A percentile compares a stretch with the other conserved stretches of the same genome.
Conservation (phyloP, 2,888 invertebrate species). For the Heteromurus nitidus region DNA sequence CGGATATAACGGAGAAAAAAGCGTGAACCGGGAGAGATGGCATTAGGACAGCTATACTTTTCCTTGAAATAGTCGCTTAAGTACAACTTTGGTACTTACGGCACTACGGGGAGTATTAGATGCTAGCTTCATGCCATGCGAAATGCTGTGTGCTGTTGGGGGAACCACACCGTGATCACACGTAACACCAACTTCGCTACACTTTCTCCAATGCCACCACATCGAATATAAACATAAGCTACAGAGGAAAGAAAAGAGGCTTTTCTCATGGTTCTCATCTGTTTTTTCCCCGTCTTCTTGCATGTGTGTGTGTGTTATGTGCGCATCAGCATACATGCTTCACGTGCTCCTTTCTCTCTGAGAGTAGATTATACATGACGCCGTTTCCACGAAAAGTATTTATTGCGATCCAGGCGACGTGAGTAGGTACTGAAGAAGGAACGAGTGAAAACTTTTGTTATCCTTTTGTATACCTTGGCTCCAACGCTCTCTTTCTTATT, state of each 20-base stretch:
- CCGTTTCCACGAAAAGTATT: no score
- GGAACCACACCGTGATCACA: background rate
- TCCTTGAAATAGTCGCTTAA: no score
- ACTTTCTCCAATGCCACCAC: background rate
- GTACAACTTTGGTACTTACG: conserved; percentile 39
- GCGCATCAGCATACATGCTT: background rate
- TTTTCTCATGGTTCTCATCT: background rate
- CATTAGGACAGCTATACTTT: no score
- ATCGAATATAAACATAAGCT: background rate
- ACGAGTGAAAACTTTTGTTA: background rate
- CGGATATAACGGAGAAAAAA: no score
- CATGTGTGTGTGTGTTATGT: background rate
- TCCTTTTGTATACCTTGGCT: background rate
- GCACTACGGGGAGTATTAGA: conserved; percentile 31
- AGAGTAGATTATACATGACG: background rate
- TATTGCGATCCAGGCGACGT: no score
- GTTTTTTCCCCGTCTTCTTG: background rate
- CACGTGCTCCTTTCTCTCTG: background rate
- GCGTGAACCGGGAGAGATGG: no score
- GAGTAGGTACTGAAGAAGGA: background rate
- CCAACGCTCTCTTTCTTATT: no score
- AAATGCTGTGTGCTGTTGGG: background rate
- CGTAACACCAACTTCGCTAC: background rate
- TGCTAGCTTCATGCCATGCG: background rate
- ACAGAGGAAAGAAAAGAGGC: background rate